Percentiles rank a stretch among this genome's conserved stretches.
Evolutionary conservation across 2,888 invertebrate genomes (phyloP).

Genomic region (Plagodis dolabraria): DNA sequence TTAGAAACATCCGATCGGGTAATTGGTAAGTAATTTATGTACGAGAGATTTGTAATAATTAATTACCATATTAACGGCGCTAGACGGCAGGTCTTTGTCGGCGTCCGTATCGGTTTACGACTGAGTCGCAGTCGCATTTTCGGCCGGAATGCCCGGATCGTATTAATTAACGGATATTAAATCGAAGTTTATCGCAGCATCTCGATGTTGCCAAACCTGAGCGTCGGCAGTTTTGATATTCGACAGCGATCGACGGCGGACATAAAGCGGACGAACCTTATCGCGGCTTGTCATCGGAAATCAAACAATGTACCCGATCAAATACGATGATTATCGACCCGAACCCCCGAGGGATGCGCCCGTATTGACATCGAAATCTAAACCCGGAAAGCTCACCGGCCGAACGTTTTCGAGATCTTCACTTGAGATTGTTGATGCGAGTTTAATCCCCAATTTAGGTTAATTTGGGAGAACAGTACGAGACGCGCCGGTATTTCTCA

Average conservation of each 20-base stretch:
- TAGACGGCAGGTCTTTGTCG: constrained; percentile 77
- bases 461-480: constrained; percentile 63
- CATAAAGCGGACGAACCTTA: constrained; percentile 70
- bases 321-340: constrained; percentile 73
- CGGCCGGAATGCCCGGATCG: constrained; percentile 76
- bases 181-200: constrained; percentile 82
- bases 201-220: constrained; percentile 81
- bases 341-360: constrained; percentile 52
- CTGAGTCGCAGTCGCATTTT: constrained; percentile 79
- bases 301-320: constrained; percentile 80
- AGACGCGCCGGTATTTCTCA: constrained; percentile 76
- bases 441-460: constrained; percentile 62
- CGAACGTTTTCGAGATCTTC: constrained; percentile 44
- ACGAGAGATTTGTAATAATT: constrained; percentile 79
- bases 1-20: constrained; percentile 54
- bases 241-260: constrained; percentile 56
- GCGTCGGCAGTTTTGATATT: constrained; percentile 74
- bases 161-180: constrained; percentile 84
- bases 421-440: constrained; percentile 47
- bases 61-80: constrained; percentile 81
- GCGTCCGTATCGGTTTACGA: constrained; percentile 72
- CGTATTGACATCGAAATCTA: constrained; percentile 41
- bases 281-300: constrained; percentile 77
- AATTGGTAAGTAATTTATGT: constrained; percentile 74
- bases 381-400: constrained; percentile 45